phyloP scores from a whole-genome alignment of 2,797 vertebrate species.

The Rhabdomys pumilio region DNA sequence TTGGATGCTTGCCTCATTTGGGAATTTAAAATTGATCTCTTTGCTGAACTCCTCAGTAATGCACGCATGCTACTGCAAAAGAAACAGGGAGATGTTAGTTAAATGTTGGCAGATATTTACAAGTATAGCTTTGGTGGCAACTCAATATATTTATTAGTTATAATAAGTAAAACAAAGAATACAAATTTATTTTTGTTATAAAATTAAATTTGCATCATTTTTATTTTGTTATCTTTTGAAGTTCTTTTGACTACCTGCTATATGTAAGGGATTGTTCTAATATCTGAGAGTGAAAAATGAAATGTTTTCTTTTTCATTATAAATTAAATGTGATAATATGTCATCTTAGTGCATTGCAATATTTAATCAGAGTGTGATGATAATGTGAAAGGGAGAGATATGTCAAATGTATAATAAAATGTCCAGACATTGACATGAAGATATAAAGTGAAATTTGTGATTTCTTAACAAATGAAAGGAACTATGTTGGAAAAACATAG shows the following conservation, averaged over 20 bases:
- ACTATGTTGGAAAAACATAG: not conserved
- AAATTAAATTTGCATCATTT: not conserved
- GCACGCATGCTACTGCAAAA: conserved; percentile 49
- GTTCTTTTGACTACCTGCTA: not conserved
- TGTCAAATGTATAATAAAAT: not conserved
- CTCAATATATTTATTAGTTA: not conserved
- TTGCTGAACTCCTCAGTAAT: conserved; percentile 30
- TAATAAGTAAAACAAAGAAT: not conserved
- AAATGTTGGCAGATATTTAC: conserved; percentile 49
- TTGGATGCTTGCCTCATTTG: conserved; percentile 74
- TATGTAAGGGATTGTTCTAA: not conserved
- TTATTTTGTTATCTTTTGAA: not conserved
- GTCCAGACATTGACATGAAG: not conserved
- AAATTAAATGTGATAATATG: not conserved
- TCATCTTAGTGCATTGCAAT: not conserved
- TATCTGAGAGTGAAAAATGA: not conserved
- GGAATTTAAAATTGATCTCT: conserved; percentile 78
- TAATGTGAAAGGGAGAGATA: not conserved
- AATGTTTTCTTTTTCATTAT: not conserved
- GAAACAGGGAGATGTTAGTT: not conserved
- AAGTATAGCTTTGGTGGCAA: not conserved
- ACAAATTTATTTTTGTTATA: not conserved
- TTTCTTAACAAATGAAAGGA: not conserved
- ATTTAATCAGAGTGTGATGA: not conserved
- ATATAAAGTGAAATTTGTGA: not conserved